Evolutionary conservation across 1,140 invertebrate species (phyloP), one percentile per base, ranked within the genome.

Genomic region (Pantala flavescens): DNA sequence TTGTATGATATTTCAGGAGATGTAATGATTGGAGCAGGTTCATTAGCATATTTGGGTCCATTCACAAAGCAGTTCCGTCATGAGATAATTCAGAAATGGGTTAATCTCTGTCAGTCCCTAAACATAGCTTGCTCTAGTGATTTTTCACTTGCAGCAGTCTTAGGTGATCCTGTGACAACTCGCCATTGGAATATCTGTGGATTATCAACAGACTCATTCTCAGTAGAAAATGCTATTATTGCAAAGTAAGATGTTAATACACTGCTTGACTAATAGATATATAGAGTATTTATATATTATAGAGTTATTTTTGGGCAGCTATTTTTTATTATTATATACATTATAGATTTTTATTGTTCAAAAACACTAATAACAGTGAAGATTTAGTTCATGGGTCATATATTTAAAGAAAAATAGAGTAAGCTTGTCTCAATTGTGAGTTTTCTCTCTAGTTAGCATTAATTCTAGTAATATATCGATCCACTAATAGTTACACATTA

Each of bases 151-250:
- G 90, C 87, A 43, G 87, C 88, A 19, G 87, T 91, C 23, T 83
- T 98, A 0, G 95, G 95, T 2, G 90, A 97, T 79, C 88, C 93
- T 0, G 92, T 98, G n/a, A 85, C 89, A 72, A 93, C 95, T 74
- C 88, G 93, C 79, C 88, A 92, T 71, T 98, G 96, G 96, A 96
- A 94, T 78, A 96, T 97, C 73, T 89, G 88, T 77, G 95, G 95
- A 0, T 80, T 98, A 70, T 95, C 96, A 0, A 90, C 87, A 23
- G 96, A 98, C 81, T 87, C 88, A 24, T 98, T 96, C 82, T 97
- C 94, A 23, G 86, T 96, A 73, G 95, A 98, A 78, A 98, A 97
- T 81, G 95, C 90, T 72, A 95, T 98, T 77, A 97, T 98, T 79
- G 90, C 93, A 72, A 88, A 87, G 90, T 91, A 82, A 83, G 81